phyloP scores from a whole-genome alignment of 2,888 invertebrate species.

The Mesorhabditis spiculigera region DNA sequence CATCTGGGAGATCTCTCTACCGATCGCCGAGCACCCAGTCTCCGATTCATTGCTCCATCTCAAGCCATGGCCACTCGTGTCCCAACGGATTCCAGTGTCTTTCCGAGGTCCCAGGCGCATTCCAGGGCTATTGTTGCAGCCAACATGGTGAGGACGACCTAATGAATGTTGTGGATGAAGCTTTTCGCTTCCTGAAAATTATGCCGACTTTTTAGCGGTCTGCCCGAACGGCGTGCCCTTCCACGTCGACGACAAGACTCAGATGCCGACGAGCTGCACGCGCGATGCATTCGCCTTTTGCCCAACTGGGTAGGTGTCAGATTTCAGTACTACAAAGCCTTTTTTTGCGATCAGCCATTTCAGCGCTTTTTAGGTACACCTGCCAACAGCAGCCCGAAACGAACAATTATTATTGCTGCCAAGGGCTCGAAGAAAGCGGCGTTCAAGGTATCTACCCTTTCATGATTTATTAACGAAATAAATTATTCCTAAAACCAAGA shows the following conservation, averaged over 20 bases:
- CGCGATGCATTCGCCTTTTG: slow-evolving; percentile 41
- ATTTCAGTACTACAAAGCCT: not conserved
- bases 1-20: slow-evolving; percentile 33
- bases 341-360: not conserved
- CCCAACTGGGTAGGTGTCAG: slow-evolving; percentile 15
- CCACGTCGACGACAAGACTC: slow-evolving; percentile 36
- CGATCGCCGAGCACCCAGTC: slow-evolving; percentile 33
- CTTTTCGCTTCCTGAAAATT: slow-evolving; percentile 1
- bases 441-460: slow-evolving; percentile 17
- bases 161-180: not conserved
- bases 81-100: slow-evolving; percentile 33
- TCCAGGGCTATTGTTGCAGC: slow-evolving; percentile 41
- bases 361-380: slow-evolving; percentile 19
- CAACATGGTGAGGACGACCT: slow-evolving; percentile 25
- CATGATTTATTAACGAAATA: too few relatives aligned
- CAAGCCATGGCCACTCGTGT: slow-evolving; percentile 25
- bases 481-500: not conserved
- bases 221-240: slow-evolving; percentile 36
- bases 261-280: slow-evolving; percentile 34
- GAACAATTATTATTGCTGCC: slow-evolving; percentile 29
- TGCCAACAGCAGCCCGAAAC: slow-evolving; percentile 39
- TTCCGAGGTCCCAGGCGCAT: slow-evolving; percentile 31
- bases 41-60: slow-evolving; percentile 36
- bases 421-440: slow-evolving; percentile 28
- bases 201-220: slow-evolving; percentile 27